Evolutionary conservation across 2,888 invertebrate genomes (phyloP).

Genomic region (Aproaerema taeniolella): DNA sequence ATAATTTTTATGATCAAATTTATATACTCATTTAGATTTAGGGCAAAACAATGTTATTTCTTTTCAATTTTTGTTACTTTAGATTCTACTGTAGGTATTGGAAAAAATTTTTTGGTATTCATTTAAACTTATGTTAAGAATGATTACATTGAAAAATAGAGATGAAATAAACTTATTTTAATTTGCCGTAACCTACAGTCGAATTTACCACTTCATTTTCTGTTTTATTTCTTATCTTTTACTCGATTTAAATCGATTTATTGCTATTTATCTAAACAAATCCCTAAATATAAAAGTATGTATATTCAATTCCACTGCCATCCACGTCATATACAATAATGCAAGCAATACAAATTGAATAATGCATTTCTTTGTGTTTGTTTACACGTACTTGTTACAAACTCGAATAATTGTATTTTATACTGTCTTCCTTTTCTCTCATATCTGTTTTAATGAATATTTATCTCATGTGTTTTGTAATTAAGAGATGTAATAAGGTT

Average conservation of each 20-base stretch:
- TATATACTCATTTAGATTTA: slow-evolving; percentile 62
- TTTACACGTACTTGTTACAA: slow-evolving; percentile 19
- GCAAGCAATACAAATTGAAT: not conserved
- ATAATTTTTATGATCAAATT: slow-evolving; percentile 54
- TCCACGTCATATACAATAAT: not conserved
- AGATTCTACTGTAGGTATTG: not conserved
- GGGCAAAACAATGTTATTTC: no score
- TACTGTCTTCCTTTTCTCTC: slow-evolving; percentile 10
- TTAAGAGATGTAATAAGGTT: not conserved
- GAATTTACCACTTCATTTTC: no score
- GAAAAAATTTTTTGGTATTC: no score
- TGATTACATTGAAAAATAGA: no score
- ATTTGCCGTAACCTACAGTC: no score
- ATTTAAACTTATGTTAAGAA: no score
- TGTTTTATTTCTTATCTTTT: no score
- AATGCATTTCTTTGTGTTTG: slow-evolving; percentile 5
- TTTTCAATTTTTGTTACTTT: slow-evolving; percentile 14
- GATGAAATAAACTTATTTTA: no score
- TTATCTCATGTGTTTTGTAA: not conserved
- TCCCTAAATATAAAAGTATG: no score
- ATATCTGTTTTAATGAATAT: not conserved
- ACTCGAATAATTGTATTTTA: slow-evolving; percentile 45
- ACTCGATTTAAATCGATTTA: not conserved
- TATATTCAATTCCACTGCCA: slow-evolving; percentile 6
- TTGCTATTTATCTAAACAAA: not conserved